phyloP scores from a whole-genome alignment of 64 coral and sea anemone genomes.

The Hydrozoanthus tunicans region DNA sequence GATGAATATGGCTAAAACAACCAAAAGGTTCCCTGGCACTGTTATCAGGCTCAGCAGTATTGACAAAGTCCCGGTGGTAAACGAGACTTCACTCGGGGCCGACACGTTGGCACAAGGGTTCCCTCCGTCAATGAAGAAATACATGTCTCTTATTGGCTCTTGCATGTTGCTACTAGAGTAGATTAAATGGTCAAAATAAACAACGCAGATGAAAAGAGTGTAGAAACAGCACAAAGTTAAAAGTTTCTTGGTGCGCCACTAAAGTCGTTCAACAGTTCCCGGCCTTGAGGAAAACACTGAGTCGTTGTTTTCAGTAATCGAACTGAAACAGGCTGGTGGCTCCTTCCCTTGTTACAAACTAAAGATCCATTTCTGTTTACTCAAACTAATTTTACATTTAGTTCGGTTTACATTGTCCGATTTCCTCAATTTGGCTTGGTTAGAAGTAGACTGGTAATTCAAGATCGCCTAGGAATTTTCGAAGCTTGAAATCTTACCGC shows the following conservation, averaged over 20 bases:
- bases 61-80: conserved; percentile 66
- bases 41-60: conserved; percentile 74
- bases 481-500: neutral
- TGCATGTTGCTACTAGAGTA: conserved; percentile 19
- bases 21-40: conserved; percentile 89
- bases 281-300: neutral
- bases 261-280: neutral
- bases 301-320: neutral
- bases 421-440: neutral
- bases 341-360: neutral
- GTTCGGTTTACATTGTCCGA: neutral
- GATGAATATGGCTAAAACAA: conserved; percentile 88
- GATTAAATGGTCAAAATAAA: neutral
- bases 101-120: conserved; percentile 68
- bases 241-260: neutral
- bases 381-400: neutral
- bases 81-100: conserved; percentile 55
- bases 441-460: neutral
- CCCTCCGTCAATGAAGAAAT: conserved; percentile 48
- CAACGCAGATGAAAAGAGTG: neutral
- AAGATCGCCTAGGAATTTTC: neutral
- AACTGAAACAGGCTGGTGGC: neutral
- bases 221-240: neutral
- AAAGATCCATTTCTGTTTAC: conserved; percentile 2
- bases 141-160: conserved; percentile 38